A percentile compares a stretch with the other conserved stretches of the same genome.
phyloP scores from a whole-genome alignment of 2,113 vertebrate species.

The Poeciliopsis prolifica region DNA sequence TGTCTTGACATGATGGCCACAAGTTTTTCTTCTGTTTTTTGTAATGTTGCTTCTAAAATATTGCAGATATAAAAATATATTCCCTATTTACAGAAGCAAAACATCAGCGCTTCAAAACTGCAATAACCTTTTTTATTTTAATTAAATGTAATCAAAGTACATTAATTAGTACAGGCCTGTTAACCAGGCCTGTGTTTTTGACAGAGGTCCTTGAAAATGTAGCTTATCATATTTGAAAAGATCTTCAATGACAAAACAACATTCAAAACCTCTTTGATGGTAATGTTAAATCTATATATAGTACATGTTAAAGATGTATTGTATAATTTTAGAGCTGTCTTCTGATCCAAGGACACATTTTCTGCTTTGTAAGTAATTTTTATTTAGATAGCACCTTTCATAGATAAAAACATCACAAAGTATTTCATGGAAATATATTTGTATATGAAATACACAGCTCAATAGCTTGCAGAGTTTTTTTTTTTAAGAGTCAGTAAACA shows the following conservation, averaged over 20 bases:
- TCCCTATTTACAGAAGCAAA: background rate
- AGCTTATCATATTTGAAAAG: background rate
- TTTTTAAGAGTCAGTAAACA: no score
- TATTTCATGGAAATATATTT: no score
- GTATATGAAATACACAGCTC: no score
- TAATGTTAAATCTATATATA: background rate
- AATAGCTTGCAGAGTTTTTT: no score
- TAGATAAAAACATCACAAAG: no score
- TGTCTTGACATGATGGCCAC: background rate
- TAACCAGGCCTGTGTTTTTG: no score
- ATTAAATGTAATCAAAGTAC: no score
- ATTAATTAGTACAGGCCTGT: no score
- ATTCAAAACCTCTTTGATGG: background rate
- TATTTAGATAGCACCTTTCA: no score
- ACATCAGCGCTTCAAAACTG: no score
- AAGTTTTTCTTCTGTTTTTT: slow-evolving; percentile 26
- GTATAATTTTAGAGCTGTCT: background rate
- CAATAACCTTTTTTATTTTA: no score
- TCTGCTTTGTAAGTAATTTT: background rate
- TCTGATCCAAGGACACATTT: background rate
- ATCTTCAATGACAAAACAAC: background rate
- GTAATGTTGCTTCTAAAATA: slow-evolving; percentile 30
- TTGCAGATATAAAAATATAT: background rate
- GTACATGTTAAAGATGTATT: background rate
- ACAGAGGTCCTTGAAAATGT: background rate